Evolutionary conservation across 1,140 invertebrate species (phyloP), one percentile per base, ranked within the genome.

Genomic region (Cotesia chilonis): DNA sequence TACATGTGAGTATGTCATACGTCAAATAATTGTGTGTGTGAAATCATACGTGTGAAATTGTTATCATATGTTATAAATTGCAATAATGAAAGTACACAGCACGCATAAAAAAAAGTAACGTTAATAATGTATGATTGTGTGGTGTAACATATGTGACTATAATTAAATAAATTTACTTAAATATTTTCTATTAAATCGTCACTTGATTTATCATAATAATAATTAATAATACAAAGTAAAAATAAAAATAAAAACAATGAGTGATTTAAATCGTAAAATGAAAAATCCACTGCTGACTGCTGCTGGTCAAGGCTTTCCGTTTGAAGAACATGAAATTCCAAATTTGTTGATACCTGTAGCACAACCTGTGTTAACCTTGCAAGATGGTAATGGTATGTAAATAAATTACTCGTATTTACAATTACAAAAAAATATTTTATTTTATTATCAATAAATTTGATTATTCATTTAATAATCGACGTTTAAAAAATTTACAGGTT

Each of bases 201-300:
- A 28, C 28, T 28, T 59, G 20, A 7, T 47, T 59, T 9, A 59
- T 59, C 28, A 20, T 59, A 28, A 20, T 59, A 28, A 20, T 59
- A 28, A 20, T 59, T 28, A 28, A 28, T 28, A 28, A 28, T 20
- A 28, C 17, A 17, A 17, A 17, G 17, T 17, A 28, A 20, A 20
- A 59, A 59, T 59, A 28, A 9, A 9, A 63, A 14, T 74, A 28
- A 28, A 28, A 28, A 81, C 75, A 54, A 86, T 86, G 83, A 81
- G 76, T 76, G 77, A 81, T 68, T 57, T 75, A 57, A 73, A 78
- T 63, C 78, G 80, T 65, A 85, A 83, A 79, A 63, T 82, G 10
- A 84, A 83, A 78, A 88, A 88, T 74, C 82, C 86, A 14, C 78
- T 88, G 72, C 77, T 88, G 54, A 82, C 85, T 35, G 85, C 80